Percentiles rank a stretch among this genome's conserved stretches.
These are phyloP conservation scores for Cynaeus angustus DNA, from an alignment of 2,888 invertebrate species.

Conservation along the genomic window DNA sequence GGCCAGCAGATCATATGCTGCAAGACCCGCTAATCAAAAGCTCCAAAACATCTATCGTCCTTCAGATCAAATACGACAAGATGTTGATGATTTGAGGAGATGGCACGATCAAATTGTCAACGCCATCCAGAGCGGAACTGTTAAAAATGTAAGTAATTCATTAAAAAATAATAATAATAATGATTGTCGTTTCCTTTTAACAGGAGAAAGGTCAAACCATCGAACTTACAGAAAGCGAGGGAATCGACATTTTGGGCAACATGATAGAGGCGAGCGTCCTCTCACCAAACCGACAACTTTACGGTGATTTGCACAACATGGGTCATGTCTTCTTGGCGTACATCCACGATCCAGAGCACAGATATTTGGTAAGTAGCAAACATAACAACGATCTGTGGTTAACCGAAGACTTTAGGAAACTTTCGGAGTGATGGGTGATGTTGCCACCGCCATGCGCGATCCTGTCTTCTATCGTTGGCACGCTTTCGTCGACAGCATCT, in stretches of 20 bases:
- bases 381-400: not conserved
- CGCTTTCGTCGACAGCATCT: constrained; percentile 84
- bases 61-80: constrained; percentile 79
- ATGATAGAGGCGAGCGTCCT: constrained; percentile 83
- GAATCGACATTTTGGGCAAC: constrained; percentile 87
- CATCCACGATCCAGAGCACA: constrained; percentile 87
- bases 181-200: no score
- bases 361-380: constrained; percentile 78
- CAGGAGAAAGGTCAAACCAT: constrained; percentile 76
- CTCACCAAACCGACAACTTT: constrained; percentile 80
- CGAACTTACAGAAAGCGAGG: constrained; percentile 78
- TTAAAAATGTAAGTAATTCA: constrained; percentile 65
- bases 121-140: constrained; percentile 79
- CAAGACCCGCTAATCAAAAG: constrained; percentile 76
- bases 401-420: constrained; percentile 76
- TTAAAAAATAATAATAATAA: no score
- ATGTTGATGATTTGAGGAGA: constrained; percentile 81
- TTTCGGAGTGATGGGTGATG: constrained; percentile 88
- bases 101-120: constrained; percentile 84
- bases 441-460: constrained; percentile 90
- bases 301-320: constrained; percentile 89
- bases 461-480: constrained; percentile 92
- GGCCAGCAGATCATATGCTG: constrained; percentile 84
- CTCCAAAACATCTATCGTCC: constrained; percentile 79
- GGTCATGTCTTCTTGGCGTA: constrained; percentile 86